phyloP scores from a whole-genome alignment of 1,140 invertebrate species.

The Cyclargus thomasi region DNA sequence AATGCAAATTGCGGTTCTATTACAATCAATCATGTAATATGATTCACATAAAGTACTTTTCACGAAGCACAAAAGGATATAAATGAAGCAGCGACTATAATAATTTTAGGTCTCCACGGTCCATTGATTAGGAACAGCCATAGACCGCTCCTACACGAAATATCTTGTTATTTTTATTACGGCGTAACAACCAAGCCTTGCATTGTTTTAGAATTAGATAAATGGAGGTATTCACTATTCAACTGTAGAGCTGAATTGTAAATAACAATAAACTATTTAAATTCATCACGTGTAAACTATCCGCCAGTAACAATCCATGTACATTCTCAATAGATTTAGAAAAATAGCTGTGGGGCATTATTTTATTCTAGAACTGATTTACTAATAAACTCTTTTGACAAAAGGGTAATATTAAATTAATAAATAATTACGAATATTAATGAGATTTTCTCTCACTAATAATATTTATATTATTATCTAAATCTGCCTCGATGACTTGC shows the following conservation, averaged over 20 bases:
- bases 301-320: neutral
- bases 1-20: neutral
- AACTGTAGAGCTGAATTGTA: slow-evolving; percentile 10
- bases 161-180: slow-evolving; percentile 64
- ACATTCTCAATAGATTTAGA: neutral
- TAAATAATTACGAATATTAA: no score
- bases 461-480: no score
- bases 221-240: slow-evolving; percentile 37
- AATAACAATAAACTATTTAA: slow-evolving; percentile 19
- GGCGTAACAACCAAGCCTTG: slow-evolving; percentile 50
- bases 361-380: no score
- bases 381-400: no score
- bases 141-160: slow-evolving; percentile 64
- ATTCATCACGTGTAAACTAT: slow-evolving; percentile 8
- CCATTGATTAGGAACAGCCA: slow-evolving; percentile 44
- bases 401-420: no score
- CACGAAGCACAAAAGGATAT: neutral
- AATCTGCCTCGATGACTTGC: no score
- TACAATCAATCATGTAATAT: neutral
- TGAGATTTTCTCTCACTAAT: no score
- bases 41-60: neutral
- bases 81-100: slow-evolving; percentile 1
- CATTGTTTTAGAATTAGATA: slow-evolving; percentile 56
- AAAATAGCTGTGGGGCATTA: neutral
- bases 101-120: slow-evolving; percentile 24